Evolutionary conservation across 2,888 invertebrate species (phyloP), one percentile per base, ranked within the genome.

Genomic region (Ceriagrion tenellum): DNA sequence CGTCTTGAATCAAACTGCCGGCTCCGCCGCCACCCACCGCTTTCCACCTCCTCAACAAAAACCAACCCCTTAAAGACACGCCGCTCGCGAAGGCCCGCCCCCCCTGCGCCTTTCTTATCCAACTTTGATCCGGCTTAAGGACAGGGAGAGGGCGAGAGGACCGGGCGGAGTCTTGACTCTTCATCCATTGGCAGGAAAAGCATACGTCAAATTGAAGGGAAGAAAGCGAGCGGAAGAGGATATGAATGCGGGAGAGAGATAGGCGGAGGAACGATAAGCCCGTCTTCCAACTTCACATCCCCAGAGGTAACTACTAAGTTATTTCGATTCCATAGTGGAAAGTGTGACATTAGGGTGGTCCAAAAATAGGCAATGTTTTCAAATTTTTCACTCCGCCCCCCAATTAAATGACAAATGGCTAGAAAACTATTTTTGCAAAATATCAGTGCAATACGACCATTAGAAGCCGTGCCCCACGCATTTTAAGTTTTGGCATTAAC

Each of bases 141-240:
- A 69, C n/a, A 69, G 6, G 35, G 81, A 23, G 12, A 69, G 69
- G 69, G 26, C n/a, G 16, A n/a, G 69, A 69, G 1, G 59, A 69
- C 3, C 69, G 16, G n/a, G n/a, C n/a, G n/a, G n/a, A 81, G 81
- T 6, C 35, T 30, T 81, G 35, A 35, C 26, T 12, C 47, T 16
- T 59, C 18, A 23, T 20, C 23, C 26, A 35, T 81, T 81, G 81
- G 81, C 18, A 81, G 81, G 81, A 35, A 18, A 13, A 35, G 81
- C n/a, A 35, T 1, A 26, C 81, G 81, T 35, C 35, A 35, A 26
- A 16, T 81, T 30, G 81, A 13, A 81, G 30, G 81, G 26, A 35
- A 35, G 81, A 81, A 81, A 81, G 81, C 35, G 81, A 81, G 81
- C 81, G 81, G 35, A 35, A 81, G n/a, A 35, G 81, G 81, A 13